Conservation (phyloP, 2,888 invertebrate species). For the Ormyrus pomaceus region DNA sequence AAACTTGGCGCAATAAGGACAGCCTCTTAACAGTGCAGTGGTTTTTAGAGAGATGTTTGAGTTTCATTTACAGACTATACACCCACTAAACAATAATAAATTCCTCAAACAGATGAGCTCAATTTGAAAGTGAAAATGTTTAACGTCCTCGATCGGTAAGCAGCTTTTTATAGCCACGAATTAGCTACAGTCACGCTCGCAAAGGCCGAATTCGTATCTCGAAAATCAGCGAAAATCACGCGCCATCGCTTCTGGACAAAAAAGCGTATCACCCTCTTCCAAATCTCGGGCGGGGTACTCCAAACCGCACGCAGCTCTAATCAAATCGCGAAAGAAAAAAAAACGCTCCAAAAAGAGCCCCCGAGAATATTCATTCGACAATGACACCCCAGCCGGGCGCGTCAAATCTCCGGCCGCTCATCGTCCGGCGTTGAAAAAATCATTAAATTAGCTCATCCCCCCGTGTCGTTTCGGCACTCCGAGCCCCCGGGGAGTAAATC, state of each 20-base stretch:
- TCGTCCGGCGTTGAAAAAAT: conserved; percentile 20
- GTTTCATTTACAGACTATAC: no score
- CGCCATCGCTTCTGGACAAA: background rate
- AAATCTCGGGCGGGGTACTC: background rate
- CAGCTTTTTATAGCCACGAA: no score
- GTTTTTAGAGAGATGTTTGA: no score
- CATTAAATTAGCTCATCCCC: conserved; percentile 44
- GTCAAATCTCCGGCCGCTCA: conserved; percentile 16
- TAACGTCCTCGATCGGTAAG: no score
- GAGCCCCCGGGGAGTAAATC: conserved; percentile 34
- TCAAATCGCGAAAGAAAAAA: background rate
- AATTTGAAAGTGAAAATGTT: no score
- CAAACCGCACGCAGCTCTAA: background rate
- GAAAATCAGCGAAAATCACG: background rate
- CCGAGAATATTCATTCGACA: background rate
- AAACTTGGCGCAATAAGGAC: no score
- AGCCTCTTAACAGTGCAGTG: no score
- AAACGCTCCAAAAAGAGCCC: background rate
- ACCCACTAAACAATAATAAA: no score
- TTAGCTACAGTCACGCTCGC: no score
- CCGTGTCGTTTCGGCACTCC: background rate
- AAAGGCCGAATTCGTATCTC: no score
- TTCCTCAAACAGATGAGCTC: no score
- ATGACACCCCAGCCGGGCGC: background rate
- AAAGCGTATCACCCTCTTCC: background rate